These are phyloP conservation scores for Bolborhynchus lineola DNA, from an alignment of 2,113 vertebrate species.

Conservation along the genomic window DNA sequence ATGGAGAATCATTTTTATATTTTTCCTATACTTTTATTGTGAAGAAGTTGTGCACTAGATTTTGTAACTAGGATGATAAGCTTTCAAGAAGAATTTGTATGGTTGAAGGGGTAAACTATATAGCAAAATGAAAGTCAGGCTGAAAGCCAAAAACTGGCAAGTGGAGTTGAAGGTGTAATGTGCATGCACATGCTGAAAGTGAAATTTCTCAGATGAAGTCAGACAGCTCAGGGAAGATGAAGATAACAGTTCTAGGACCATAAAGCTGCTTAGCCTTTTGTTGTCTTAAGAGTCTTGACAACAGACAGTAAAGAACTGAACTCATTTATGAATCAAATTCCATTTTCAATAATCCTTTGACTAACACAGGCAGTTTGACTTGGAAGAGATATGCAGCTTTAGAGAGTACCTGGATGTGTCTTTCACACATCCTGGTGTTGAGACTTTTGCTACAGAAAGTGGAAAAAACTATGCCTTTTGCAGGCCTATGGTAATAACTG, in stretches of 20 bases:
- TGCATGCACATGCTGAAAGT: neutral
- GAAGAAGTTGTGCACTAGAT: neutral
- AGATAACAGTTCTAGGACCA: neutral
- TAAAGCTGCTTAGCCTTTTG: neutral
- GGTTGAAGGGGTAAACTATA: neutral
- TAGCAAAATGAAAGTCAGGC: neutral
- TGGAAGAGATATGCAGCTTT: neutral
- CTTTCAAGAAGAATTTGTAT: neutral
- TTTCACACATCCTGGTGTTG: neutral
- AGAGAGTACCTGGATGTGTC: neutral
- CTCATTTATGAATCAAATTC: neutral
- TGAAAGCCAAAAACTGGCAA: neutral
- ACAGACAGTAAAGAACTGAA: neutral
- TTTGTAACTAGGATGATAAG: neutral
- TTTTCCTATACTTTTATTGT: neutral
- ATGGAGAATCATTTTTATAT: neutral
- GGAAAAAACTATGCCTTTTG: neutral
- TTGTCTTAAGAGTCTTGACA: neutral
- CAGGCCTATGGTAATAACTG: neutral
- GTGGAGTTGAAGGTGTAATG: neutral
- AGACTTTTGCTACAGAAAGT: neutral
- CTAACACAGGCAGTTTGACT: neutral
- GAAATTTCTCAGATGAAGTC: neutral
- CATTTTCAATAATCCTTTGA: neutral
- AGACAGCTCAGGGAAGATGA: neutral